Evolutionary conservation across 2,888 invertebrate species (phyloP), one percentile per base, ranked within the genome.

Genomic region (Micoletzkya japonica): DNA sequence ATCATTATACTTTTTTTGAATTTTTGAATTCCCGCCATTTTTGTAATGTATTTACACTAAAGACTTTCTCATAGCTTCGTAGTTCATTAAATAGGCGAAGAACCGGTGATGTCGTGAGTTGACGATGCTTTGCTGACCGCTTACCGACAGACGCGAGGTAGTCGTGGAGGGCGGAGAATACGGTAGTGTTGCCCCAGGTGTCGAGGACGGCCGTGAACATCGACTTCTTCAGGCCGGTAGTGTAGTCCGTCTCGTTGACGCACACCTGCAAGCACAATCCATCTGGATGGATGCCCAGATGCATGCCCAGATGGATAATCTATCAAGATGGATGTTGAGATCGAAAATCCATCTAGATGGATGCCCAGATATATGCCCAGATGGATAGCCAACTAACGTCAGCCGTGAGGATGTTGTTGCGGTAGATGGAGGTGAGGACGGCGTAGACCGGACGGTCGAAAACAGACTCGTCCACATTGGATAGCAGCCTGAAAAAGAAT

Each of bases 381-480:
- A n/a, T n/a, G n/a, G n/a, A n/a, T n/a, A n/a, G n/a, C n/a, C n/a
- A n/a, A 50, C 73, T 71, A 28, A 78, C 81, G 58, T 79, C 77
- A 17, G 82, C 73, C 32, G 74, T 76, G 70, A 84, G 82, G 6
- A 81, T 74, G 7, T 77, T 66, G 37, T 81, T 69, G 37, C 80
- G 72, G 75, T 81, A 82, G 66, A 83, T 77, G 36, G 73, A 72
- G 49, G 81, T 68, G 14, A 83, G 76, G 3, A 78, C 78, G 6
- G 70, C 68, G 71, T 84, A 84, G 30, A 84, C 77, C n/a, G 80
- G 76, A 39, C 75, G 73, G 32, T 73, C 66, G 76, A 84, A 82
- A 50, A 84, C 39, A 1, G 73, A 36, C 68, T 84, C 84, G 71
- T 84, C 79, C 26, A 83, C 78, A 20, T 50, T 68, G 32, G 77